phyloP scores from a whole-genome alignment of 2,113 vertebrate genomes.

The Notarius lentiginosus region DNA sequence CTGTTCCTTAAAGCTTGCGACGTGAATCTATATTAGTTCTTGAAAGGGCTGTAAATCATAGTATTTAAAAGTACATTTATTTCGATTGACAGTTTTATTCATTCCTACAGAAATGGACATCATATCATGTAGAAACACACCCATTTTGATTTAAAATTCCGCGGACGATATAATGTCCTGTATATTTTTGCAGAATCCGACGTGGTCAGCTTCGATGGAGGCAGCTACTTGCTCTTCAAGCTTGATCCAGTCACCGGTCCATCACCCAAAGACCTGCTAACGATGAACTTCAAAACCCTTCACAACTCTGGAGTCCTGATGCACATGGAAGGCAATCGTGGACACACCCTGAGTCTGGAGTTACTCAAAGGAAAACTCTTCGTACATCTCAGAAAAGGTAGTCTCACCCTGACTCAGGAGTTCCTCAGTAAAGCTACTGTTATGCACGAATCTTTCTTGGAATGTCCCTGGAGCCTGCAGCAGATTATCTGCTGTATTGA shows the following conservation, averaged over 20 bases:
- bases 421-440: slow-evolving; percentile 80
- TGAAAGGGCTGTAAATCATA: not conserved
- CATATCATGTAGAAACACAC: not conserved
- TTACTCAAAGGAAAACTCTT: slow-evolving; percentile 79
- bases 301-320: slow-evolving; percentile 80
- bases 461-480: not conserved
- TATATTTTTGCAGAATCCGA: slow-evolving; percentile 77
- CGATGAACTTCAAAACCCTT: slow-evolving; percentile 84
- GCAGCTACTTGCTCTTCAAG: slow-evolving; percentile 78
- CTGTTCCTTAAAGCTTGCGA: not conserved
- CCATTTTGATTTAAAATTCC: not conserved
- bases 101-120: not conserved
- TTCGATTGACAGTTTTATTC: not conserved
- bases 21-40: not conserved
- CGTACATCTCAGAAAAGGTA: slow-evolving; percentile 76
- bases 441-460: not conserved
- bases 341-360: slow-evolving; percentile 76
- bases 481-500: slow-evolving; percentile 13
- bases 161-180: not conserved
- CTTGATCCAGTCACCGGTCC: slow-evolving; percentile 70
- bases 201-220: slow-evolving; percentile 81
- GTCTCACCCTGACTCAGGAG: slow-evolving; percentile 70
- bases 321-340: slow-evolving; percentile 73
- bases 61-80: not conserved
- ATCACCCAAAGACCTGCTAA: slow-evolving; percentile 76